These are phyloP conservation scores for Diuraphis noxia DNA, from an alignment of 1,140 invertebrate genomes.

Conservation along the genomic window DNA sequence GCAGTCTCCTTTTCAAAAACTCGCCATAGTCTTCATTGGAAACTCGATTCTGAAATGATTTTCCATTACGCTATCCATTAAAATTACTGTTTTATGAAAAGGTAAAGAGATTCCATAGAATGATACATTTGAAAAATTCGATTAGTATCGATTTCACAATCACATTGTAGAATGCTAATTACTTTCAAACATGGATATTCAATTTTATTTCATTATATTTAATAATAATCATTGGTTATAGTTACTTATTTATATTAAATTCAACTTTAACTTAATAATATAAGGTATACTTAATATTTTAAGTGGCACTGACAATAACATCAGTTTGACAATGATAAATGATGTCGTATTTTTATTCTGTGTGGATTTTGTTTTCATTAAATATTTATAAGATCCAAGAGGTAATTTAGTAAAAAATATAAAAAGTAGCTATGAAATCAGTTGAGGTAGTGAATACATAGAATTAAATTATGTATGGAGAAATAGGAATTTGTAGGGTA, in stretches of 20 bases:
- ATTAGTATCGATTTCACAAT: neutral
- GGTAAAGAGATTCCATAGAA: neutral
- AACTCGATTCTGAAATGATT: neutral
- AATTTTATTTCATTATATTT: neutral
- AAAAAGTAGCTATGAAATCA: neutral
- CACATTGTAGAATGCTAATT: neutral
- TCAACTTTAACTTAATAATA: neutral
- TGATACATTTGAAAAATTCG: neutral
- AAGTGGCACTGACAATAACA: neutral
- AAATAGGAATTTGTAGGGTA: no score
- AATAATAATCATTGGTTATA: no score
- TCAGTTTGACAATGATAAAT: neutral
- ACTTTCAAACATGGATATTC: neutral
- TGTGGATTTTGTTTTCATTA: neutral
- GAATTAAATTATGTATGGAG: neutral
- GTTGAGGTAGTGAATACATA: neutral
- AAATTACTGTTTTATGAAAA: slow-evolving; percentile 1
- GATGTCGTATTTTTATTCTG: neutral
- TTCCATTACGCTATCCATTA: neutral
- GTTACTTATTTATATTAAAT: neutral
- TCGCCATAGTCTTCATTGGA: neutral
- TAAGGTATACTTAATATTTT: neutral
- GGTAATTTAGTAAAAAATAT: neutral
- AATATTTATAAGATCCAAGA: neutral
- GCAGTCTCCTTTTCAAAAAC: neutral